Conservation (phyloP, 2,888 invertebrate genomes). For the Agrochola circellaris region DNA sequence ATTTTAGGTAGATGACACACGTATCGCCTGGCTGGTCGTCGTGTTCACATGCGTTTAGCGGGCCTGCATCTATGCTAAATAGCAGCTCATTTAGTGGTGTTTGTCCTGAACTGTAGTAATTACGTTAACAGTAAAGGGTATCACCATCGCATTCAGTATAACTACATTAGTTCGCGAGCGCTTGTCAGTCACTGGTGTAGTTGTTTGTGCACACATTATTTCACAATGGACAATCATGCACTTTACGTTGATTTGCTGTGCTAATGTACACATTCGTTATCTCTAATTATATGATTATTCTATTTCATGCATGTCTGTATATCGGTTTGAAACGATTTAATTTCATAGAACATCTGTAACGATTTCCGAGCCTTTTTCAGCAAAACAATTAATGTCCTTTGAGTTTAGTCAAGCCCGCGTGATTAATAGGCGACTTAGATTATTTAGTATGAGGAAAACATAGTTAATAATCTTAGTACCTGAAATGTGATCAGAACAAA, state of each 20-base stretch:
- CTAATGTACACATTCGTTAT: constrained; percentile 7
- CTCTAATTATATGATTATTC: constrained; percentile 7
- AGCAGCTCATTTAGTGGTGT: background rate
- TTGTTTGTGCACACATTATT: constrained; percentile 2
- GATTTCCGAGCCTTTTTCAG: background rate
- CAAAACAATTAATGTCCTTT: background rate
- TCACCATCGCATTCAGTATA: background rate
- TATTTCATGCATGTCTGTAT: constrained; percentile 1
- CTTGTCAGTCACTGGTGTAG: background rate
- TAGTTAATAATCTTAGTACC: background rate
- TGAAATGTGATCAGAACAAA: background rate
- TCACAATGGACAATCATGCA: constrained; percentile 28
- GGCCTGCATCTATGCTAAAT: background rate
- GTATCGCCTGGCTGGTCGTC: background rate
- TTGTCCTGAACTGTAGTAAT: background rate
- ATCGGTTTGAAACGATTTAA: background rate
- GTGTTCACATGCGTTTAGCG: background rate
- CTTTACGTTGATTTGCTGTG: constrained; percentile 27
- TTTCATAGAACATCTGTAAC: background rate
- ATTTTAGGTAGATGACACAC: background rate
- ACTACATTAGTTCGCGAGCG: background rate
- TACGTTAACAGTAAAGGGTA: background rate
- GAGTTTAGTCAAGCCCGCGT: background rate
- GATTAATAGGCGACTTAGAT: background rate
- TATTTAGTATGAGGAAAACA: background rate